Conservation (phyloP, 2,888 invertebrate genomes). For the Tachystola acroxantha region DNA sequence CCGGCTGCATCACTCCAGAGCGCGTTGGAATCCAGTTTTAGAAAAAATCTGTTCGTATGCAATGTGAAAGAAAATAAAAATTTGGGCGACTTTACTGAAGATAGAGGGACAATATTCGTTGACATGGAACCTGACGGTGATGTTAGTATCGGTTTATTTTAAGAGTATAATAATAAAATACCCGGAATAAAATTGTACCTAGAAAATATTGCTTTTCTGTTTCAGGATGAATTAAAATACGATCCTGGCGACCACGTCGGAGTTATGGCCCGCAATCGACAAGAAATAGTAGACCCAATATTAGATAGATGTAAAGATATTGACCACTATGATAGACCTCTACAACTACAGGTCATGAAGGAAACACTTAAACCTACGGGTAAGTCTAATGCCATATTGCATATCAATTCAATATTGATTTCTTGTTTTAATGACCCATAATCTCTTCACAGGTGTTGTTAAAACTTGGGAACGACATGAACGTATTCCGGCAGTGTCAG, state of each 20-base stretch:
- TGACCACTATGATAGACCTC: slow-evolving; percentile 81
- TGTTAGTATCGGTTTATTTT: slow-evolving; percentile 36
- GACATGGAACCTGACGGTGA: slow-evolving; percentile 73
- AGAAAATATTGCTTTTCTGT: slow-evolving; percentile 8
- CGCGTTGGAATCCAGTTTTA: slow-evolving; percentile 50
- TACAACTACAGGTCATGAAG: slow-evolving; percentile 89
- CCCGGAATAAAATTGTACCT: too few species aligned
- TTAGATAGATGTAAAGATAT: slow-evolving; percentile 82
- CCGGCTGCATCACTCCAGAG: slow-evolving; percentile 30
- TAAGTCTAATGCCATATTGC: slow-evolving; percentile 35
- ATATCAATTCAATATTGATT: neutral
- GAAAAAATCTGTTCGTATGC: slow-evolving; percentile 67
- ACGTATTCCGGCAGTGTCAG: slow-evolving; percentile 85
- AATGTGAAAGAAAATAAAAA: slow-evolving; percentile 74
- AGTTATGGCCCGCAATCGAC: slow-evolving; percentile 90
- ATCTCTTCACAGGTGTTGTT: slow-evolving; percentile 79
- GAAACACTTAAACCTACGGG: slow-evolving; percentile 91
- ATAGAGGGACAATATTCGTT: slow-evolving; percentile 78
- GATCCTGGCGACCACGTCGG: slow-evolving; percentile 96
- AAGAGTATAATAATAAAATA: neutral
- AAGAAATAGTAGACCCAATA: slow-evolving; percentile 87
- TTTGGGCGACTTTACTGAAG: slow-evolving; percentile 76
- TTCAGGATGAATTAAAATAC: slow-evolving; percentile 80
- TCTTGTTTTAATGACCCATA: neutral
- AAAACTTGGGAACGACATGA: slow-evolving; percentile 93